These are phyloP conservation scores for Calidris pugnax DNA, from an alignment of 2,113 vertebrate genomes.

Conservation along the genomic window DNA sequence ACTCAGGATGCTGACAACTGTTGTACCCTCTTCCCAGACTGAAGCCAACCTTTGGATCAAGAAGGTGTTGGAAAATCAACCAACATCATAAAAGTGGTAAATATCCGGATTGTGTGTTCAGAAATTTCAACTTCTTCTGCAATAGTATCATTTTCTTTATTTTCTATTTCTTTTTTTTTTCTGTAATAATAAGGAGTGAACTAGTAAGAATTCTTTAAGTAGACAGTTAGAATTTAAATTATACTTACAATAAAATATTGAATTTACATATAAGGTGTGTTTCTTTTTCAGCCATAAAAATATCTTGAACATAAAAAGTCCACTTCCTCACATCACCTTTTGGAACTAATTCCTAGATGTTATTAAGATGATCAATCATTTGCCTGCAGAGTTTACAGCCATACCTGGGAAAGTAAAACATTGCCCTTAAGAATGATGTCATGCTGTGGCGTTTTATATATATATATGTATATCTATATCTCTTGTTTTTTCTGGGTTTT, in stretches of 20 bases:
- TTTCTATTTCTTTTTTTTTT: background rate
- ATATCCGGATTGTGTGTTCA: background rate
- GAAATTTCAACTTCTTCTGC: background rate
- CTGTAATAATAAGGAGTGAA: background rate
- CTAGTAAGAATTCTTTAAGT: background rate
- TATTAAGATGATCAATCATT: slow-evolving; percentile 3
- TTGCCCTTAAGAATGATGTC: background rate
- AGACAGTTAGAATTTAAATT: background rate
- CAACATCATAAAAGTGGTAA: background rate
- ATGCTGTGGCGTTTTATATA: rapidly evolving
- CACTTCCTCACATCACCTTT: background rate
- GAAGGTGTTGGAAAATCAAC: background rate
- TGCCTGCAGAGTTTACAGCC: background rate
- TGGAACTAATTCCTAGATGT: background rate
- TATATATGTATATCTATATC: no score
- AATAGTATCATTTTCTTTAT: background rate
- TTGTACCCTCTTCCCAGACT: background rate
- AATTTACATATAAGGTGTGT: background rate
- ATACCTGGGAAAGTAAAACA: background rate
- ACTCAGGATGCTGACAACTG: background rate
- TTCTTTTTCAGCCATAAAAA: background rate
- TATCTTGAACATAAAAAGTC: background rate
- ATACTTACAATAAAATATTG: background rate
- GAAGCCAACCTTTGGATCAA: background rate
- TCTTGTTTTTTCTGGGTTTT: background rate